Conservation (phyloP, 2,888 invertebrate genomes). For the Allacma fusca region DNA sequence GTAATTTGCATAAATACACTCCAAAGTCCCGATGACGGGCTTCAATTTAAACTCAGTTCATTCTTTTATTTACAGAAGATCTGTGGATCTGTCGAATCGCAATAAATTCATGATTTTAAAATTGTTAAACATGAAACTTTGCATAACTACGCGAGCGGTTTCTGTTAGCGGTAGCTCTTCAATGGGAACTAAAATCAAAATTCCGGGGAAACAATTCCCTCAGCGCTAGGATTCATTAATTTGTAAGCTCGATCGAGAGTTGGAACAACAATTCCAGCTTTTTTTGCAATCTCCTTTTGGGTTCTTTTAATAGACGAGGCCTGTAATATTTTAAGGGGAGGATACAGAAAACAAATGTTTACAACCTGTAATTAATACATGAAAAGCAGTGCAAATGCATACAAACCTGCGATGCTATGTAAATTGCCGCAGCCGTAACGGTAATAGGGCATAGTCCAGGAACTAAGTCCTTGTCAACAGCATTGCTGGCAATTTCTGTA, state of each 20-base stretch:
- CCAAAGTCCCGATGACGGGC: no score
- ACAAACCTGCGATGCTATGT: constrained; percentile 16
- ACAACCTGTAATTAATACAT: background rate
- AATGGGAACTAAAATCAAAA: background rate
- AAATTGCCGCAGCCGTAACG: background rate
- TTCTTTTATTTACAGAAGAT: no score
- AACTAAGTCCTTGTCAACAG: background rate
- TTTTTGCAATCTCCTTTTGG: background rate
- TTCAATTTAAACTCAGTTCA: no score
- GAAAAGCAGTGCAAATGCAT: background rate
- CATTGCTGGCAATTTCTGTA: background rate
- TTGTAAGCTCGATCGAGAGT: background rate
- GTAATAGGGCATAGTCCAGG: background rate
- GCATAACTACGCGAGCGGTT: no score
- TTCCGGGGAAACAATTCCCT: background rate
- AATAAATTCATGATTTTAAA: no score
- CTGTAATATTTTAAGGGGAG: background rate
- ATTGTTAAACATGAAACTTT: no score
- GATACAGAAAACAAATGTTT: background rate
- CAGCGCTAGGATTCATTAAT: background rate
- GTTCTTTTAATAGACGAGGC: background rate
- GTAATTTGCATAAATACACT: no score
- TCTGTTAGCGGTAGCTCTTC: no score
- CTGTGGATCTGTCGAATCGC: no score
- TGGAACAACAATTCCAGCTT: background rate